A percentile compares a stretch with the other conserved stretches of the same genome.
Evolutionary conservation across 1,140 invertebrate species (phyloP).

Genomic region (Pristionchus pacificus): DNA sequence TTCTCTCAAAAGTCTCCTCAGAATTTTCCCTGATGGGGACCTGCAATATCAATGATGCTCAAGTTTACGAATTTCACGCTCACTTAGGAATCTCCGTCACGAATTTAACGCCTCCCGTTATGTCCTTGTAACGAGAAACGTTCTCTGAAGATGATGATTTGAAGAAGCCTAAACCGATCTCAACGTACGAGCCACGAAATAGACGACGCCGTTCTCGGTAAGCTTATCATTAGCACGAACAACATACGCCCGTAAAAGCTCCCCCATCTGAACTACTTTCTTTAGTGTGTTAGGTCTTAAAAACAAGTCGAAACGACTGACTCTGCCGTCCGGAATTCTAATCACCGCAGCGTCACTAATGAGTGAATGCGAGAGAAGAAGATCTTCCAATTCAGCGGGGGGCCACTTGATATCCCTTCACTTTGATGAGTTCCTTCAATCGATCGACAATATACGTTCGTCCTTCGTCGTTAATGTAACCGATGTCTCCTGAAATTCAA

Average conservation of each 20-base stretch:
- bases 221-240: not conserved
- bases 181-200: not conserved
- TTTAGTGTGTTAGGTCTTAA: not conserved
- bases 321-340: not conserved
- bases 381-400: not conserved
- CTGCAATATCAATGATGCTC: not conserved
- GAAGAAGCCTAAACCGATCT: too few relatives aligned
- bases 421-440: constrained; percentile 83
- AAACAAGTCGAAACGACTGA: not conserved
- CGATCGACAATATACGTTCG: constrained; percentile 71
- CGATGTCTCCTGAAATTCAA: constrained; percentile 69
- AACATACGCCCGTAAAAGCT: not conserved
- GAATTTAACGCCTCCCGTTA: not conserved
- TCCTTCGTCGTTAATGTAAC: constrained; percentile 70
- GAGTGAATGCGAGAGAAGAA: not conserved
- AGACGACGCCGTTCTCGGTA: not conserved
- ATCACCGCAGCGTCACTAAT: not conserved
- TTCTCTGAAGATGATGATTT: not conserved
- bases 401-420: constrained; percentile 65
- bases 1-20: constrained; percentile 61
- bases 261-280: not conserved
- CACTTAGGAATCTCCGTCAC: not conserved
- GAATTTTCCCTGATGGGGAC: constrained; percentile 70
- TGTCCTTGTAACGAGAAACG: not conserved
- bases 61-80: not conserved